Evolutionary conservation across 2,113 vertebrate species (phyloP).

Genomic region (Cryptomyrus ogoouensis): DNA sequence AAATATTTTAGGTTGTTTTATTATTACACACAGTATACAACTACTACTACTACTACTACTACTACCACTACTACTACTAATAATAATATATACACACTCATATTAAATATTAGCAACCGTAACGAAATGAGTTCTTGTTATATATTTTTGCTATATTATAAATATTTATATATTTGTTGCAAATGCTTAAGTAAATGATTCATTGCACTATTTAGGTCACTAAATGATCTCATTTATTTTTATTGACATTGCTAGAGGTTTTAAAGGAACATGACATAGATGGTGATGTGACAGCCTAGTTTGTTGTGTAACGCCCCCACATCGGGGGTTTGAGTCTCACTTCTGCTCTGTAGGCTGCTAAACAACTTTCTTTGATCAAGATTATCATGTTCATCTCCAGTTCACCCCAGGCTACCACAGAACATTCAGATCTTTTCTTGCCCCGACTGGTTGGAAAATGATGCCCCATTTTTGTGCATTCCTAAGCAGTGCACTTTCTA

Average conservation of each 20-base stretch:
- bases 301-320: not conserved
- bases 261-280: not conserved
- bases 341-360: not conserved
- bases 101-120: not conserved
- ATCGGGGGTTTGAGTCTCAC: not conserved
- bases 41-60: too few relatives aligned
- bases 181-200: not conserved
- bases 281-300: not conserved
- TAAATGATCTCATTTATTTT: not conserved
- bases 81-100: too few relatives aligned
- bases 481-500: not conserved
- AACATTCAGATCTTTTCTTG: not conserved
- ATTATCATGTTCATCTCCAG: not conserved
- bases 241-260: not conserved
- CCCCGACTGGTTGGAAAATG: not conserved
- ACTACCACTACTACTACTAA: too few relatives aligned
- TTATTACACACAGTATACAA: not conserved
- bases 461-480: not conserved
- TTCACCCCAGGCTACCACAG: not conserved
- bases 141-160: not conserved
- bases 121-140: not conserved
- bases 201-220: not conserved
- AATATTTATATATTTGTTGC: not conserved
- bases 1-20: not conserved
- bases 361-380: not conserved